These are phyloP conservation scores for Petrocephalus schoutedeni DNA, from an alignment of 2,797 vertebrate species.

Conservation along the genomic window DNA sequence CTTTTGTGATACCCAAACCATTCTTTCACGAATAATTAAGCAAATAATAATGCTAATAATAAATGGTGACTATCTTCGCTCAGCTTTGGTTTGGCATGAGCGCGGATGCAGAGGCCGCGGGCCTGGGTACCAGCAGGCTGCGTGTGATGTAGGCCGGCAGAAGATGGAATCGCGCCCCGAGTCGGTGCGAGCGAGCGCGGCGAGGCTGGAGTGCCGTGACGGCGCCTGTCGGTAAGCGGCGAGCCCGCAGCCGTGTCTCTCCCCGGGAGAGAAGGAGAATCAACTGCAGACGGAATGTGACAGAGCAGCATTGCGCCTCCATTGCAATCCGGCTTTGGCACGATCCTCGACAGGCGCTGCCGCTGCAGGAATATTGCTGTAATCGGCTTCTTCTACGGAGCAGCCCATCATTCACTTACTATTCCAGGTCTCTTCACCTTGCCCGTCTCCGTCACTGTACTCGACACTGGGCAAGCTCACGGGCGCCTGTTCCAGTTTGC, in stretches of 20 bases:
- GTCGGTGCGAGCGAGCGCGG: background rate
- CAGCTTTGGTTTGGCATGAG: slow-evolving; percentile 27
- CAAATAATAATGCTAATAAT: background rate
- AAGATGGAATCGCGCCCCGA: slow-evolving; percentile 27
- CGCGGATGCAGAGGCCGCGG: slow-evolving; percentile 28
- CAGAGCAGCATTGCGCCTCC: slow-evolving; percentile 26
- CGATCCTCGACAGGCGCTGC: slow-evolving; percentile 21
- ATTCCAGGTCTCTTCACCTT: slow-evolving; percentile 22
- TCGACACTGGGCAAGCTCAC: background rate
- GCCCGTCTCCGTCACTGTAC: slow-evolving; percentile 10
- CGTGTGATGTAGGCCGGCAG: slow-evolving; percentile 37
- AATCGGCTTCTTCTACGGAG: slow-evolving; percentile 16
- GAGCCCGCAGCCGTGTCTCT: slow-evolving; percentile 10
- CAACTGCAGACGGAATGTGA: slow-evolving; percentile 30
- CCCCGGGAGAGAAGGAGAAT: slow-evolving; percentile 10
- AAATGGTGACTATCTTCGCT: slow-evolving; percentile 16
- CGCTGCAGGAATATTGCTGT: slow-evolving; percentile 14
- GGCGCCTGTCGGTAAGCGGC: slow-evolving; percentile 24
- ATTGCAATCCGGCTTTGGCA: slow-evolving; percentile 19
- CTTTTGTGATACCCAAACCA: background rate
- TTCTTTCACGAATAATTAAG: background rate
- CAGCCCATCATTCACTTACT: slow-evolving; percentile 16
- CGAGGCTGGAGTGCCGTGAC: slow-evolving; percentile 24
- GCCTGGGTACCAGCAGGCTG: slow-evolving; percentile 18
- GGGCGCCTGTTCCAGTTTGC: background rate